Percentiles rank a stretch among this genome's conserved stretches.
Conservation (phyloP, 2,797 vertebrate species). For the Micromesistius poutassou region DNA sequence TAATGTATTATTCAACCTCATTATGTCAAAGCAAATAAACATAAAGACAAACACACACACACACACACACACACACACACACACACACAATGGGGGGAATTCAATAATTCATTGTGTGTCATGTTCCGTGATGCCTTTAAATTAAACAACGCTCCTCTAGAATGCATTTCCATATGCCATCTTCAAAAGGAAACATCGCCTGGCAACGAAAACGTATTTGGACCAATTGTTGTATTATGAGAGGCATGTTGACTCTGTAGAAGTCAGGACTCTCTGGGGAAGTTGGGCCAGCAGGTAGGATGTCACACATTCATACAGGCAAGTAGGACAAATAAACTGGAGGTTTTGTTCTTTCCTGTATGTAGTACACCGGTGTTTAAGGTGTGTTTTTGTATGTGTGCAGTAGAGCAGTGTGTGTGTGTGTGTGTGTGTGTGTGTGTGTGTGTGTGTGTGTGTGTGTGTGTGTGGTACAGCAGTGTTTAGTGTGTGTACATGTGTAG, state of each 20-base stretch:
- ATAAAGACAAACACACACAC: not conserved
- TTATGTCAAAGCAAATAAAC: not conserved
- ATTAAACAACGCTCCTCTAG: not conserved
- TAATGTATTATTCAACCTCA: not conserved
- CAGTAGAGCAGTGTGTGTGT: too few relatives aligned
- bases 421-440: too few relatives aligned
- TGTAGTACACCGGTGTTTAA: not conserved
- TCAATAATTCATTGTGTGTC: not conserved
- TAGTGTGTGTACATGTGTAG: too few relatives aligned
- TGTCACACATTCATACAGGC: not conserved
- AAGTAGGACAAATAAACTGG: not conserved
- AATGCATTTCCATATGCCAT: not conserved
- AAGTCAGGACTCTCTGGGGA: not conserved
- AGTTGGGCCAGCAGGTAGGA: not conserved
- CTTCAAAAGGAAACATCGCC: not conserved
- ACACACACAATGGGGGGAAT: not conserved
- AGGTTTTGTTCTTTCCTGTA: not conserved
- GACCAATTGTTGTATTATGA: not conserved
- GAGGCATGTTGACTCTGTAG: not conserved
- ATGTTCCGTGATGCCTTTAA: not conserved
- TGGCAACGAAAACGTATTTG: not conserved
- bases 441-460: too few relatives aligned
- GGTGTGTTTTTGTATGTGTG: too few relatives aligned
- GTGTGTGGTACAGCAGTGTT: too few relatives aligned
- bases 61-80: constrained; percentile 7